phyloP scores from a whole-genome alignment of 2,113 vertebrate species.

The Sylvilagus bachmani region DNA sequence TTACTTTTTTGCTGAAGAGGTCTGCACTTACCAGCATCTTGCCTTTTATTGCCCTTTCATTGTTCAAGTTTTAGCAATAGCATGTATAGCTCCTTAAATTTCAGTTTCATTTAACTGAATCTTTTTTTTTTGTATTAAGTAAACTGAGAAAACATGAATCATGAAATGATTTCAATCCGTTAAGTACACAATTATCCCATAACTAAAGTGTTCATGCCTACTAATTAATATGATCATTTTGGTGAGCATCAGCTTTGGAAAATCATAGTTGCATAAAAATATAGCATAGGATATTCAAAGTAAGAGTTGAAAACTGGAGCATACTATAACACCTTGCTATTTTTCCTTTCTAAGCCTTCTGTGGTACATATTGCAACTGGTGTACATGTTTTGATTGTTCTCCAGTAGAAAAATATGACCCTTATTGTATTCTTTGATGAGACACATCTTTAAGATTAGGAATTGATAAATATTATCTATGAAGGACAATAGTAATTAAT shows the following conservation, averaged over 20 bases:
- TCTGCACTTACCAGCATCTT: neutral
- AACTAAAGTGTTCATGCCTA: neutral
- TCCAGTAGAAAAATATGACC: neutral
- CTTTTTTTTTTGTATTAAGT: constrained; percentile 22
- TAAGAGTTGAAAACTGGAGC: neutral
- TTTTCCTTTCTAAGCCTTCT: neutral
- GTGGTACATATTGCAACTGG: neutral
- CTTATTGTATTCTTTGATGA: neutral
- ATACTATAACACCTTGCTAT: neutral
- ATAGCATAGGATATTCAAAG: neutral
- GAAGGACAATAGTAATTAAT: neutral
- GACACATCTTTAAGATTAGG: neutral
- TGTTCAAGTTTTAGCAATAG: constrained; percentile 15
- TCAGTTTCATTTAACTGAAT: neutral
- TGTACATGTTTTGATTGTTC: neutral
- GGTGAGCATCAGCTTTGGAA: neutral
- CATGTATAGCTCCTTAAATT: neutral
- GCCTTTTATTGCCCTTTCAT: neutral
- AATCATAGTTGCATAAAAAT: neutral
- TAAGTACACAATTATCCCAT: neutral
- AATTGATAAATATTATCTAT: neutral
- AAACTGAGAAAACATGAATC: neutral
- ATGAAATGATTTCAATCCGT: neutral
- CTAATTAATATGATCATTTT: constrained; percentile 15
- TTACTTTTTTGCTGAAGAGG: neutral